Evolutionary conservation across 2,888 invertebrate genomes (phyloP).

Genomic region (Sinohyriopsis cumingii): DNA sequence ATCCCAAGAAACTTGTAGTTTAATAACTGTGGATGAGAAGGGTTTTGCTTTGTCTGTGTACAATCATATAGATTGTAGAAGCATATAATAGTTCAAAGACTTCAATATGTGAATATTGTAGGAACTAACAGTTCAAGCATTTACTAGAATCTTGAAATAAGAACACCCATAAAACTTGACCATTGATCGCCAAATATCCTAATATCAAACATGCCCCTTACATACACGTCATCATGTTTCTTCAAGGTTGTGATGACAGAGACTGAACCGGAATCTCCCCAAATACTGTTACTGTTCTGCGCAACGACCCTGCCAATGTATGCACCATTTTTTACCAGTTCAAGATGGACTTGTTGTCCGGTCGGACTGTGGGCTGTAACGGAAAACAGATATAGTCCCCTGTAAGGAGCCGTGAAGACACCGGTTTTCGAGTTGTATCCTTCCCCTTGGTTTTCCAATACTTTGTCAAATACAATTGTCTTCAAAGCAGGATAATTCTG

Average conservation of each 20-base stretch:
- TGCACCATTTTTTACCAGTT: constrained; percentile 3
- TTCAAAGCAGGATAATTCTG: neutral
- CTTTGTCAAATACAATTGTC: neutral
- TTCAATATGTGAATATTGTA: too few relatives aligned
- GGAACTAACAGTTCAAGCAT: too few relatives aligned
- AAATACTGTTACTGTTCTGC: neutral
- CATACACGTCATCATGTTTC: constrained; percentile 5
- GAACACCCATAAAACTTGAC: constrained; percentile 5
- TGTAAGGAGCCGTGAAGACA: constrained; percentile 1
- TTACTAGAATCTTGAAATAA: neutral
- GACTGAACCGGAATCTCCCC: neutral
- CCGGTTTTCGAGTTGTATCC: neutral
- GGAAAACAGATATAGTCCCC: constrained; percentile 1
- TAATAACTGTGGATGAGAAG: too few relatives aligned
- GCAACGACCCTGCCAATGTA: constrained; percentile 4
- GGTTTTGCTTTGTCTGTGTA: too few relatives aligned
- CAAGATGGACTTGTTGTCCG: constrained; percentile 1
- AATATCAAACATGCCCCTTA: neutral
- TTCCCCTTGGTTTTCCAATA: neutral
- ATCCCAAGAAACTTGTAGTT: too few relatives aligned
- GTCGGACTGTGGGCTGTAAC: neutral
- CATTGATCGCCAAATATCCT: neutral
- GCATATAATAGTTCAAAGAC: too few relatives aligned
- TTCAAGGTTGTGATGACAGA: neutral
- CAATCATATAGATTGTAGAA: too few relatives aligned